phyloP scores from a whole-genome alignment of 2,888 invertebrate genomes.

The Molanna angustata region DNA sequence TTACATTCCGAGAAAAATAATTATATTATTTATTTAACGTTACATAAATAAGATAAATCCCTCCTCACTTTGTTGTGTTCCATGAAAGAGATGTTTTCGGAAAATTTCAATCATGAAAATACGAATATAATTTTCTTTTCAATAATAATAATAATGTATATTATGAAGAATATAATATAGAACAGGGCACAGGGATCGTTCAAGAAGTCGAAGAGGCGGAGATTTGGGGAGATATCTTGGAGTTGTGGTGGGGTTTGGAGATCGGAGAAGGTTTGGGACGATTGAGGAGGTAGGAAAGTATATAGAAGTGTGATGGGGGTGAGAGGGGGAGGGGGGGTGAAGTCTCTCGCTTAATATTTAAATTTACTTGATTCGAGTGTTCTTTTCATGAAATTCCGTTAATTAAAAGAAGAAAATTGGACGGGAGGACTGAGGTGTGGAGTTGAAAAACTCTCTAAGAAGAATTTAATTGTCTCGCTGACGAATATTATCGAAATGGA shows the following conservation, averaged over 20 bases:
- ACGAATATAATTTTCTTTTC: background rate
- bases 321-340: background rate
- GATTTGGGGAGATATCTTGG: no score
- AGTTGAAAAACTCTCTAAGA: conserved; percentile 7
- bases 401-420: conserved; percentile 21
- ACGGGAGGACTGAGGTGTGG: background rate
- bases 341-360: conserved; percentile 17
- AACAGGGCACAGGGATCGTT: no score
- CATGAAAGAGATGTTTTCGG: background rate
- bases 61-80: background rate
- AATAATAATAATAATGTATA: no score
- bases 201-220: no score
- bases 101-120: background rate
- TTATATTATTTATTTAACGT: background rate
- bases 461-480: conserved; percentile 10
- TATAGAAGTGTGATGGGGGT: background rate
- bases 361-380: conserved; percentile 22
- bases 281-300: background rate
- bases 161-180: no score
- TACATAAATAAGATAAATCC: background rate
- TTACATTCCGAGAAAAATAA: background rate
- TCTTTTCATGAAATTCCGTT: conserved; percentile 26
- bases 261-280: background rate
- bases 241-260: background rate
- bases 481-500: conserved; percentile 3